These are phyloP conservation scores for Polypterus bichir DNA, from an alignment of 2,113 vertebrate species.

Conservation along the genomic window DNA sequence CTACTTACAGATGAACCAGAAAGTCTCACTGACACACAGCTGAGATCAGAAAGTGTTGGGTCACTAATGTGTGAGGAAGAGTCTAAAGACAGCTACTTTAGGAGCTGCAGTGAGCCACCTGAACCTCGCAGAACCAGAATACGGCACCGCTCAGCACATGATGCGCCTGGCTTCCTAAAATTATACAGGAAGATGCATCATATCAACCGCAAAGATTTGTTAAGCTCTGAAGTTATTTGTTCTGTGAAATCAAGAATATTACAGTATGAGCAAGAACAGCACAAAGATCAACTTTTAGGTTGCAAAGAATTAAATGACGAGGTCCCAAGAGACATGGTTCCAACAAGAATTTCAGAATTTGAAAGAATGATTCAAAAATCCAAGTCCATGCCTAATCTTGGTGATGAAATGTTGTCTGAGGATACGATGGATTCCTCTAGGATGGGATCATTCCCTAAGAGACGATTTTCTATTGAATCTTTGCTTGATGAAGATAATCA, in stretches of 20 bases:
- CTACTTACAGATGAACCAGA: slow-evolving; percentile 59
- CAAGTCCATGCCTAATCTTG: slow-evolving; percentile 87
- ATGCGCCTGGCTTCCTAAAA: slow-evolving; percentile 76
- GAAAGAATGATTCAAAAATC: slow-evolving; percentile 85
- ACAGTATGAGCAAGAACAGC: slow-evolving; percentile 73
- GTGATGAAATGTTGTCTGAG: slow-evolving; percentile 65
- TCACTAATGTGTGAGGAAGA: slow-evolving; percentile 68
- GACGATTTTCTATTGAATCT: slow-evolving; percentile 83
- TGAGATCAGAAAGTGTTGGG: slow-evolving; percentile 75
- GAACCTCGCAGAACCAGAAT: slow-evolving; percentile 41
- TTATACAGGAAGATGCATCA: slow-evolving; percentile 91
- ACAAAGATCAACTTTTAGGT: slow-evolving; percentile 41
- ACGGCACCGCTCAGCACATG: slow-evolving; percentile 64
- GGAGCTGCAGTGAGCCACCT: slow-evolving; percentile 28
- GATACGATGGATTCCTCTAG: slow-evolving; percentile 60
- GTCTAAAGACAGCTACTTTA: slow-evolving; percentile 34
- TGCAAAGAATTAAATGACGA: slow-evolving; percentile 66
- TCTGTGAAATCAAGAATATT: slow-evolving; percentile 77
- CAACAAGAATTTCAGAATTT: slow-evolving; percentile 77
- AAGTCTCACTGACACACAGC: slow-evolving; percentile 42
- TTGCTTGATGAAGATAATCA: slow-evolving; percentile 71
- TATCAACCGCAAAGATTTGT: slow-evolving; percentile 77
- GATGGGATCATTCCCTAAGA: slow-evolving; percentile 64
- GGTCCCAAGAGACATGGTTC: slow-evolving; percentile 77
- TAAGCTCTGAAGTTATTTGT: slow-evolving; percentile 79